Evolutionary conservation across 2,113 vertebrate genomes (phyloP).

Genomic region (Eleginops maclovinus): DNA sequence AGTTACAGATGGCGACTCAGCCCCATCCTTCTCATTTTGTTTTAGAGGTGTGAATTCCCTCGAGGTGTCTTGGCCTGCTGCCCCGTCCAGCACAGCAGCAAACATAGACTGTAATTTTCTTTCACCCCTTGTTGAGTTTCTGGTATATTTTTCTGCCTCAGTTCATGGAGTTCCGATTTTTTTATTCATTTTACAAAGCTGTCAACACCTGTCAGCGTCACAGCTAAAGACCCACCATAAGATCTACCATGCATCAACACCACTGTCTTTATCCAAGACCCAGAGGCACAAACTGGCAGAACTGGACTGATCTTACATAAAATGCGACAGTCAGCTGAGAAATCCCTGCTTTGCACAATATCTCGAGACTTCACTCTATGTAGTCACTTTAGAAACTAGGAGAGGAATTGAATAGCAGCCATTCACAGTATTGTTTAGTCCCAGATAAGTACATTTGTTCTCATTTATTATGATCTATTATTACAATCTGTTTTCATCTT

Average conservation of each 20-base stretch:
- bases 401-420: not conserved
- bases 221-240: conserved; percentile 7
- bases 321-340: too few relatives aligned
- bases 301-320: not conserved
- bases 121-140: not conserved
- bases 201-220: conserved; percentile 30
- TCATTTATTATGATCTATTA: conserved; percentile 16
- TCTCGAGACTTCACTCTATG: not conserved
- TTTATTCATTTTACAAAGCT: conserved; percentile 22
- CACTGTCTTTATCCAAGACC: not conserved
- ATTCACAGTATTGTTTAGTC: not conserved
- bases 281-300: conserved; percentile 4
- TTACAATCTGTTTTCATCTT: not conserved
- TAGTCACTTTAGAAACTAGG: not conserved
- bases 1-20: conserved; percentile 43
- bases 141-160: conserved; percentile 7
- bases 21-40: conserved; percentile 35
- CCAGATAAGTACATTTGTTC: not conserved
- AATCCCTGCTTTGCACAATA: not conserved
- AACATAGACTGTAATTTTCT: not conserved
- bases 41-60: conserved; percentile 54
- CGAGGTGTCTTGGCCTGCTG: conserved; percentile 39
- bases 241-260: not conserved
- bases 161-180: conserved; percentile 5
- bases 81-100: conserved; percentile 14